Conservation (phyloP, 2,888 invertebrate species). For the Dolomedes plantarius region DNA sequence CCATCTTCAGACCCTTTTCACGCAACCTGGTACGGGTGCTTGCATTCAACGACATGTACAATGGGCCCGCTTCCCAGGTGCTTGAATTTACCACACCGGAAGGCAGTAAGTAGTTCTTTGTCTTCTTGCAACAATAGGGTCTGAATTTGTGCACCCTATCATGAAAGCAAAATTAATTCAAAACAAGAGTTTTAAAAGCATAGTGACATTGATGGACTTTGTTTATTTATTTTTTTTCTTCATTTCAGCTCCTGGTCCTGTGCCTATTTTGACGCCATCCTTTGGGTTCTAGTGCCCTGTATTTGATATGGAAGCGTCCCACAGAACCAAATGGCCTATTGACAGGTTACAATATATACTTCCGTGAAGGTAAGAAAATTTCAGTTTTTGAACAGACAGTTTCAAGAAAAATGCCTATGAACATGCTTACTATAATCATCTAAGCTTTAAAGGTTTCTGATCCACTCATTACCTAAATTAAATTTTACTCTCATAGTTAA, state of each 20-base stretch:
- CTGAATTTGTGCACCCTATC: no score
- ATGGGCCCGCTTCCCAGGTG: slow-evolving; percentile 91
- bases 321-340: slow-evolving; percentile 92
- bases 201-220: no score
- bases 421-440: no score
- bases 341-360: slow-evolving; percentile 94
- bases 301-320: slow-evolving; percentile 94
- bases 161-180: no score
- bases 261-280: slow-evolving; percentile 90
- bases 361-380: slow-evolving; percentile 80
- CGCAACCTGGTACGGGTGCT: slow-evolving; percentile 91
- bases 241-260: slow-evolving; percentile 85
- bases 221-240: neutral
- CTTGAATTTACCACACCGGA: slow-evolving; percentile 92
- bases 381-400: neutral
- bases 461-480: no score
- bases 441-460: no score
- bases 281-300: slow-evolving; percentile 91
- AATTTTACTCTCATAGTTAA: no score
- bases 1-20: slow-evolving; percentile 88
- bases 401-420: neutral
- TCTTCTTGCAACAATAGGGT: no score
- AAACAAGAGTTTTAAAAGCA: no score
- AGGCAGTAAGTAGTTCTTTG: slow-evolving; percentile 80
- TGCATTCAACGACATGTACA: slow-evolving; percentile 91